Evolutionary conservation across 2,797 vertebrate genomes (phyloP), one percentile per base, ranked within the genome.

Genomic region (Lepidocolaptes lacrymiger): DNA sequence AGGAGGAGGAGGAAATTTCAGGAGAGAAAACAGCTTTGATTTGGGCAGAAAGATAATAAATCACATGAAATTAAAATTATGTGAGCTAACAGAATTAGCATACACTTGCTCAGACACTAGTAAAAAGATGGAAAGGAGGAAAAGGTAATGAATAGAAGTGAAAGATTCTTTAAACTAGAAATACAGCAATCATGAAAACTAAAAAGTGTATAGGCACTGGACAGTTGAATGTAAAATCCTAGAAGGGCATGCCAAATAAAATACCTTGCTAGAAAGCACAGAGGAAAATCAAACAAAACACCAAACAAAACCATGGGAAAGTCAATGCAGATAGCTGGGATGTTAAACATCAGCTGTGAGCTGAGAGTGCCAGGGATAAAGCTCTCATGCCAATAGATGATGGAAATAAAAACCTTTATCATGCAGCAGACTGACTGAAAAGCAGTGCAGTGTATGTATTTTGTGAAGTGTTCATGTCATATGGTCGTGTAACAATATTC

Each of bases 121-220:
- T 58, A 56, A 51, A 64, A 78, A 52, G 8, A 16, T 34, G 24
- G 21, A 59, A 58, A 88, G 64, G 48, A 69, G 36, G 14, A 80
- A 78, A 37, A 59, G 14, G 9, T 44, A 73, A 24, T 49, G 75
- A 18, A 21, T 81, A n/a, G 54, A 73, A 63, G 48, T 48, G 24
- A 64, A 69, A 59, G 46, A 52, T 85, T n/a, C 15, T 7, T 78
- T 66, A 44, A 71, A 55, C 23, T 54, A 62, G 26, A 79, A 63
- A 36, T 54, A 49, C 2, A 32, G 11, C 43, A 51, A 0, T 41
- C 0, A 0, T 36, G 27, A 73, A 58, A 87, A 63, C 8, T 36
- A 27, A 12, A 1, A 56, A 37, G 18, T 44, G 14, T 52, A 1
- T 43, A 59, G 73, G 32, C 34, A 34, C 41, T 64, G 41, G 32